These are phyloP conservation scores for Arnoldichthys spilopterus DNA, from an alignment of 2,797 vertebrate species.

Conservation along the genomic window DNA sequence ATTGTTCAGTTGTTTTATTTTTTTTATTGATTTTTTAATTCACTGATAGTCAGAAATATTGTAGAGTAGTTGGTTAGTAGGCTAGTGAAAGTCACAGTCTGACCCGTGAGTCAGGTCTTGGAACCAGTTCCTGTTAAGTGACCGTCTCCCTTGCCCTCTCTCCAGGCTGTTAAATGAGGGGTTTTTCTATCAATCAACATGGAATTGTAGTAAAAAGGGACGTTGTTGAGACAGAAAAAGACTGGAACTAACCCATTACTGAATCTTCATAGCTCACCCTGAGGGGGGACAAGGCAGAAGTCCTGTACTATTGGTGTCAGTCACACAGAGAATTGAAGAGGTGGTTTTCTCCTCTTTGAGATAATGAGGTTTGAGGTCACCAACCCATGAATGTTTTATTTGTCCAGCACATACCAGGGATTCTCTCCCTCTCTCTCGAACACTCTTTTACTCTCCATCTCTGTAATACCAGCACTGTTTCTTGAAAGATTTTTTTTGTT, in stretches of 20 bases:
- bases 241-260: neutral
- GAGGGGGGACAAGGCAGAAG: neutral
- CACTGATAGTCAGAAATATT: too few relatives aligned
- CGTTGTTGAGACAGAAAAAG: neutral
- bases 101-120: too few relatives aligned
- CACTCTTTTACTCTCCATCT: neutral
- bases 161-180: neutral
- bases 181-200: neutral
- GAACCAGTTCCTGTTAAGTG: neutral
- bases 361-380: slow-evolving; percentile 35
- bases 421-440: neutral
- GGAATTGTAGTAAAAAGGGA: neutral
- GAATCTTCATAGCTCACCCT: neutral
- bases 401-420: slow-evolving; percentile 15
- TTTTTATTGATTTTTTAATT: too few relatives aligned
- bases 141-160: neutral
- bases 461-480: neutral
- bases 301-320: slow-evolving; percentile 28
- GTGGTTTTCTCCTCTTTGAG: slow-evolving; percentile 3
- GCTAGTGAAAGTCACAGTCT: too few relatives aligned
- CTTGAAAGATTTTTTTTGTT: neutral
- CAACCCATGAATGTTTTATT: slow-evolving; percentile 33
- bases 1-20: too few relatives aligned
- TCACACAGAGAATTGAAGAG: slow-evolving; percentile 21
- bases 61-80: too few relatives aligned